phyloP scores from a whole-genome alignment of 2,797 vertebrate species.

The Tragelaphus eurycerus region DNA sequence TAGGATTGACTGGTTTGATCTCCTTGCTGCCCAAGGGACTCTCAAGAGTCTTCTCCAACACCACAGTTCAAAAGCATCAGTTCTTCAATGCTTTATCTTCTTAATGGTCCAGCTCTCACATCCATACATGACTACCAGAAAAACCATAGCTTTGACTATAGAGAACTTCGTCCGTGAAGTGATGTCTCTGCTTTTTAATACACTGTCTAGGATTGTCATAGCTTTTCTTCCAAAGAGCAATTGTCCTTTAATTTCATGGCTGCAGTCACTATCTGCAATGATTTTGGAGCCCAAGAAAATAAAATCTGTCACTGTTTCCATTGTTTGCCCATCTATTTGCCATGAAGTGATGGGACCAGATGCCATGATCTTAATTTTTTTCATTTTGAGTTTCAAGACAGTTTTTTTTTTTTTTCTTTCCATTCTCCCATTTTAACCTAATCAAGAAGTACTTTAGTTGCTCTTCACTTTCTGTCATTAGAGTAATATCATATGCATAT shows the following conservation, averaged over 20 bases:
- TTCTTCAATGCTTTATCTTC: not conserved
- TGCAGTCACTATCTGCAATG: not conserved
- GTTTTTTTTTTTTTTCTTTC: not conserved
- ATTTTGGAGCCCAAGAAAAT: not conserved
- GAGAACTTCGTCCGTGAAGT: rapidly evolving
- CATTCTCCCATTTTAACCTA: not conserved
- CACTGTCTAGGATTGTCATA: not conserved
- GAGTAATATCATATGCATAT: not conserved
- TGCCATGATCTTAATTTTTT: not conserved
- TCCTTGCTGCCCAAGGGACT: not conserved
- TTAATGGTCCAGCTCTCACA: not conserved
- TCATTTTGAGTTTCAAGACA: not conserved
- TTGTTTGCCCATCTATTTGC: not conserved
- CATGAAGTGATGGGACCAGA: not conserved
- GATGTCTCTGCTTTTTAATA: not conserved
- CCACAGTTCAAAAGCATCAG: not conserved
- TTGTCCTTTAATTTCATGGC: not conserved
- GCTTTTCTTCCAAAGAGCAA: not conserved
- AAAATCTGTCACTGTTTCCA: not conserved
- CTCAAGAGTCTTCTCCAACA: not conserved
- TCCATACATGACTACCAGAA: not conserved
- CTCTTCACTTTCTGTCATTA: not conserved
- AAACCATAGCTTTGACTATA: not conserved
- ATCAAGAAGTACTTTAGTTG: not conserved
- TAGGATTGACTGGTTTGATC: not conserved